These are phyloP conservation scores for Hydropsyche betteni DNA, from an alignment of 2,888 invertebrate genomes.

Conservation along the genomic window DNA sequence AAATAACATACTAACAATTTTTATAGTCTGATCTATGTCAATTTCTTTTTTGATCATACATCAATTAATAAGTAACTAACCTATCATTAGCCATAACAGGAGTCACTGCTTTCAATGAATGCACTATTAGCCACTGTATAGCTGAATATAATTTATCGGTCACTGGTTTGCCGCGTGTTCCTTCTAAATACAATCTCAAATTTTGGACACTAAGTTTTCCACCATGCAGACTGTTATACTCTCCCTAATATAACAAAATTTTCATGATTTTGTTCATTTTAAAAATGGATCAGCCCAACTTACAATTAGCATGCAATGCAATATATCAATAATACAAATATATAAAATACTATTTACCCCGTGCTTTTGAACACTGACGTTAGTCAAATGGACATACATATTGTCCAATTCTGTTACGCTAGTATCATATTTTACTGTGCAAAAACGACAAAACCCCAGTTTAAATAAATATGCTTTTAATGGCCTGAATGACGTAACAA, in stretches of 20 bases:
- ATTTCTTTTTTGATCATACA: constrained; percentile 57
- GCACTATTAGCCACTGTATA: constrained; percentile 90
- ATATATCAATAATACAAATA: no score
- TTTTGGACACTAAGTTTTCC: constrained; percentile 95
- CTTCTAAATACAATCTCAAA: constrained; percentile 87
- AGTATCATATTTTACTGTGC: constrained; percentile 93
- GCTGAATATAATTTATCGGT: constrained; percentile 89
- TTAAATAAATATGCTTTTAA: constrained; percentile 92
- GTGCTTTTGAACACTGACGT: constrained; percentile 98
- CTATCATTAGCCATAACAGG: constrained; percentile 93
- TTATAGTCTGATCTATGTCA: constrained; percentile 53
- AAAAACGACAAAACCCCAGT: constrained; percentile 94
- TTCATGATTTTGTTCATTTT: no score
- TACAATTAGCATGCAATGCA: no score
- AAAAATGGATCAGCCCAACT: no score
- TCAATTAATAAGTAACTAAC: constrained; percentile 54
- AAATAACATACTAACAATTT: background rate
- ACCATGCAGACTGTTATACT: constrained; percentile 93
- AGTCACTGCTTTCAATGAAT: constrained; percentile 91
- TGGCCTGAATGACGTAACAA: constrained; percentile 93
- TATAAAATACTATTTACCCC: constrained; percentile 69
- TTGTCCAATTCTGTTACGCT: constrained; percentile 88
- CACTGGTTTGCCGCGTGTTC: constrained; percentile 86
- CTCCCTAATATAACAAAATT: constrained; percentile 68
- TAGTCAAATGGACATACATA: constrained; percentile 94